phyloP scores from a whole-genome alignment of 2,888 invertebrate species.

The Drosophila histrio region DNA sequence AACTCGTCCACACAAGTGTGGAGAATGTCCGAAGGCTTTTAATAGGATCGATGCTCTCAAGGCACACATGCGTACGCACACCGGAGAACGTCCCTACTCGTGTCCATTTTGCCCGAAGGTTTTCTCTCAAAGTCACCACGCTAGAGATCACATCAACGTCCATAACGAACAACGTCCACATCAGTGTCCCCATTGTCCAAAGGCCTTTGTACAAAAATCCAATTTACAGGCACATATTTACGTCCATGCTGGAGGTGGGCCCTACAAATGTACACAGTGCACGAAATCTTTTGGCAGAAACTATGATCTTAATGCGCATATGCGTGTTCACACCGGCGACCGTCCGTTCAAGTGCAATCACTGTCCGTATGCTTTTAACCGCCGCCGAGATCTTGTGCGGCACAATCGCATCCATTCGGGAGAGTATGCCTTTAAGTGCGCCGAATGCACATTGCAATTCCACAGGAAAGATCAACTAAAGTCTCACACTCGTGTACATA shows the following conservation, averaged over 20 bases:
- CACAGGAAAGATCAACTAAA: slow-evolving; percentile 14
- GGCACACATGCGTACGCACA: slow-evolving; percentile 16
- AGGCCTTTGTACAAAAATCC: slow-evolving; percentile 14
- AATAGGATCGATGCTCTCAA: background rate
- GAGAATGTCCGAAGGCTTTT: slow-evolving; percentile 16
- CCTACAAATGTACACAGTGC: slow-evolving; percentile 25
- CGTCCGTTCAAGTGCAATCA: slow-evolving; percentile 11
- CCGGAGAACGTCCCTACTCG: slow-evolving; percentile 20
- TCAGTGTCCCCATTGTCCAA: slow-evolving; percentile 31
- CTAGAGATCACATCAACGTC: slow-evolving; percentile 9
- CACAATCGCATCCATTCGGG: slow-evolving; percentile 23
- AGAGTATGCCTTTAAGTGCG: slow-evolving; percentile 20
- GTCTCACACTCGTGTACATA: slow-evolving; percentile 2
- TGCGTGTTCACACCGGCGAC: slow-evolving; percentile 10
- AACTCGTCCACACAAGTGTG: slow-evolving; percentile 8
- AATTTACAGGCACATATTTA: slow-evolving; percentile 20
- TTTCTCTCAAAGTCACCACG: slow-evolving; percentile 15
- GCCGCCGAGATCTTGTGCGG: slow-evolving; percentile 12
- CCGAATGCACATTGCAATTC: slow-evolving; percentile 2
- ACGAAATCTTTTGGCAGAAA: slow-evolving; percentile 11
- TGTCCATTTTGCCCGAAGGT: slow-evolving; percentile 26
- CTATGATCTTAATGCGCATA: slow-evolving; percentile 20
- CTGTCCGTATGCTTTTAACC: slow-evolving; percentile 17
- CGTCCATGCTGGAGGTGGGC: background rate
- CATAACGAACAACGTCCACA: slow-evolving; percentile 23